phyloP scores from a whole-genome alignment of 1,140 invertebrate genomes.

The Lasioglossum baleicum region DNA sequence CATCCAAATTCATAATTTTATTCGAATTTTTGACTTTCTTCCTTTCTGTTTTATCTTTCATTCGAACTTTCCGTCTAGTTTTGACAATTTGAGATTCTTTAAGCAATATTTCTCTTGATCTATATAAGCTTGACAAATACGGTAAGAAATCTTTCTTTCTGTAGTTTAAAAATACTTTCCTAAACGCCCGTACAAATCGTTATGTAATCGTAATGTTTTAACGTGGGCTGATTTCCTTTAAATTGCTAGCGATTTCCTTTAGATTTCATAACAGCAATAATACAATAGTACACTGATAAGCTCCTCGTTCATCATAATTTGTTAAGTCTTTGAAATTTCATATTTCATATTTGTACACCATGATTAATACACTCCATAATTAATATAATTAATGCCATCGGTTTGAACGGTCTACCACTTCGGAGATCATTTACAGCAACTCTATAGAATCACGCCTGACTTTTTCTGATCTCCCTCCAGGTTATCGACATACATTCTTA shows the following conservation, averaged over 20 bases:
- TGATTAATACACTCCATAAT: conserved; percentile 57
- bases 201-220: conserved; percentile 9
- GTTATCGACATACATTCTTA: conserved; percentile 71
- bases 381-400: conserved; percentile 55
- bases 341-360: conserved; percentile 68
- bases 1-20: conserved; percentile 8
- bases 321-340: conserved; percentile 68
- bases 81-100: conserved; percentile 58
- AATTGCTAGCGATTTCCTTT: conserved; percentile 47
- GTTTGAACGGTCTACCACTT: conserved; percentile 57
- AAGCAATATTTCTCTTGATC: conserved; percentile 44
- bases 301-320: conserved; percentile 60
- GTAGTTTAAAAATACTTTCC: conserved; percentile 57
- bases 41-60: background rate
- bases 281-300: conserved; percentile 64
- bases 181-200: conserved; percentile 58
- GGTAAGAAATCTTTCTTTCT: conserved; percentile 40
- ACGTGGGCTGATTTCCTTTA: conserved; percentile 16
- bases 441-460: conserved; percentile 25
- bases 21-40: conserved; percentile 13
- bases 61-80: background rate
- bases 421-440: conserved; percentile 46
- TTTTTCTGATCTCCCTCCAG: conserved; percentile 20
- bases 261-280: conserved; percentile 60
- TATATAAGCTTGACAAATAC: conserved; percentile 45